A percentile compares a stretch with the other conserved stretches of the same genome.
Evolutionary conservation across 2,797 vertebrate genomes (phyloP).

Genomic region (Pipistrellus pygmaeus): DNA sequence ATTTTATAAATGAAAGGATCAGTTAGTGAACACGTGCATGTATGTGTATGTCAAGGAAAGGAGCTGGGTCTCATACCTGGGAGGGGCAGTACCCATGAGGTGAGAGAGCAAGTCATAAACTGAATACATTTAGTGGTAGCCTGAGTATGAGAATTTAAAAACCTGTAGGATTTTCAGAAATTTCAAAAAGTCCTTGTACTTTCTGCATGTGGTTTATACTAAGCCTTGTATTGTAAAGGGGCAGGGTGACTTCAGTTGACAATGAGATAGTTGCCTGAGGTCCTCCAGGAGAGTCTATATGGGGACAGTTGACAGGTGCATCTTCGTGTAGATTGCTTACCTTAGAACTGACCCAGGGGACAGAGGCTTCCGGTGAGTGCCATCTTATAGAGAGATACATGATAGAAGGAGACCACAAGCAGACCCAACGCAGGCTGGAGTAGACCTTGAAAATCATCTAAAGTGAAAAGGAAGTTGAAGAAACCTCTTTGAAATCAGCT

Average conservation of each 20-base stretch:
- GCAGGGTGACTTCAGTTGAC: background rate
- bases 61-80: background rate
- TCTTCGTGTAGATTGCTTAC: background rate
- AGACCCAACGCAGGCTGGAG: background rate
- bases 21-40: background rate
- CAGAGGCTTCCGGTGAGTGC: background rate
- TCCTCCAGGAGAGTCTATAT: background rate
- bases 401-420: background rate
- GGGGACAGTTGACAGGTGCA: background rate
- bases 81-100: background rate
- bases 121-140: background rate
- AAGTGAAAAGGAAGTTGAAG: background rate
- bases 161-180: background rate
- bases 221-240: background rate
- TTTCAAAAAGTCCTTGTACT: background rate
- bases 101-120: background rate
- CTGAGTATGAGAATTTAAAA: background rate
- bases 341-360: background rate
- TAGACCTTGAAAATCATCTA: background rate
- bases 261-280: background rate
- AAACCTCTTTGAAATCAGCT: conserved; percentile 42
- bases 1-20: background rate
- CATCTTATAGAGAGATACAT: background rate
- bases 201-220: background rate
- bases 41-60: background rate